Evolutionary conservation across 2,888 invertebrate genomes (phyloP), one percentile per base, ranked within the genome.

Genomic region (Entomobrya multifasciata): DNA sequence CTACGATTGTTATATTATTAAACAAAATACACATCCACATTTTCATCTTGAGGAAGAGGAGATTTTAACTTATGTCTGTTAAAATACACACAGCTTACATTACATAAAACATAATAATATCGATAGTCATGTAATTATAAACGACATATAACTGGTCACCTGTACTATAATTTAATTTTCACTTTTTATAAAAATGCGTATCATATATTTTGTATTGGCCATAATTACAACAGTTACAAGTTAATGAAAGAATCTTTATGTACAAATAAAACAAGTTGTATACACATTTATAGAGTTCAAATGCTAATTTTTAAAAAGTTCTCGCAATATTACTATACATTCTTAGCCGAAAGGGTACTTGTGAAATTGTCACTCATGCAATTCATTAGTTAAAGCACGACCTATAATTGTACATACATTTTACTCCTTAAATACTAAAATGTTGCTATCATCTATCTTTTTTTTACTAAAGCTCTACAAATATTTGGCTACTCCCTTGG

Each of bases 381-480:
- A n/a, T 17, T n/a, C 60, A 60, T 52, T 11, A 13, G n/a, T 2
- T 60, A 60, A 60, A 27, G 36, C 36, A 36, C 36, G 36, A 60
- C 60, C 27, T 62, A 10, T 57, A 57, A 22, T 57, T 25, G n/a
- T 62, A 30, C 4, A 30, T 27, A 62, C 36, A 36, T 65, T 65
- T 52, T 52, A 52, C 4, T 13, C 11, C n/a, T 15, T 17, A 52
- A 8, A 52, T 17, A 52, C 17, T 17, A 52, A 36, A 70, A 17
- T 70, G 3, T 44, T 20, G 22, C 8, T 49, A 41, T 67, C 30
- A n/a, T 65, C 22, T 30, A 27, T 27, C 27, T 8, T 8, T 27
- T n/a, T 17, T 60, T 36, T 77, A 11, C 65, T 79, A 65, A 79
- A 79, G 65, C 81, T 57, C 79, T 65, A 79, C 65, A 30, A 30